phyloP scores from a whole-genome alignment of 2,113 vertebrate genomes.

The Jaculus jaculus region DNA sequence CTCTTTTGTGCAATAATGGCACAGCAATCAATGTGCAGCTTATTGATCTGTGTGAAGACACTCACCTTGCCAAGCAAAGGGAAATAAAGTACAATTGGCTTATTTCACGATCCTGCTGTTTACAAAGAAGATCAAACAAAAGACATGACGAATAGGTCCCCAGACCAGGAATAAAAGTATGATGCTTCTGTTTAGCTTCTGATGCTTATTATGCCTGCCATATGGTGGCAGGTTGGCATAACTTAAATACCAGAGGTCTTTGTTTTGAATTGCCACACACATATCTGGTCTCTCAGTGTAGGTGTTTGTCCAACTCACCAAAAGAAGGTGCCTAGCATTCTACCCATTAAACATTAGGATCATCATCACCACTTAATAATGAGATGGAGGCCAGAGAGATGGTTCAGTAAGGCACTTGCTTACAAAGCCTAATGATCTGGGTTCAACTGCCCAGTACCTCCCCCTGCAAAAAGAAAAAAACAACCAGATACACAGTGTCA shows the following conservation, averaged over 20 bases:
- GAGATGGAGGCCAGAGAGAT: background rate
- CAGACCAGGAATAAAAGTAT: constrained; percentile 61
- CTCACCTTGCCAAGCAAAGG: constrained; percentile 67
- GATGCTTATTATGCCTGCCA: constrained; percentile 16
- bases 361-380: constrained; percentile 58
- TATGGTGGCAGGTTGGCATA: constrained; percentile 23
- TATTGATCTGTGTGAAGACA: constrained; percentile 53
- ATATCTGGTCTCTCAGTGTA: constrained; percentile 41
- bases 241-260: constrained; percentile 56
- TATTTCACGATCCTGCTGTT: constrained; percentile 43
- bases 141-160: constrained; percentile 56
- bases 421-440: no score
- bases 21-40: background rate
- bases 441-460: no score
- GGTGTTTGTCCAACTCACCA: constrained; percentile 24
- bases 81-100: constrained; percentile 73
- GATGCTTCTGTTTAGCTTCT: constrained; percentile 50
- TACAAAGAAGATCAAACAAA: constrained; percentile 78
- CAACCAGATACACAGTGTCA: no score
- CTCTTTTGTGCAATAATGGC: constrained; percentile 30
- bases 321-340: constrained; percentile 45
- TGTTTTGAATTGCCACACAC: constrained; percentile 49
- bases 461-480: no score
- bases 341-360: constrained; percentile 36
- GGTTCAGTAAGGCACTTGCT: no score